These are phyloP conservation scores for Pararge aegeria DNA, from an alignment of 1,140 invertebrate genomes.

Conservation along the genomic window DNA sequence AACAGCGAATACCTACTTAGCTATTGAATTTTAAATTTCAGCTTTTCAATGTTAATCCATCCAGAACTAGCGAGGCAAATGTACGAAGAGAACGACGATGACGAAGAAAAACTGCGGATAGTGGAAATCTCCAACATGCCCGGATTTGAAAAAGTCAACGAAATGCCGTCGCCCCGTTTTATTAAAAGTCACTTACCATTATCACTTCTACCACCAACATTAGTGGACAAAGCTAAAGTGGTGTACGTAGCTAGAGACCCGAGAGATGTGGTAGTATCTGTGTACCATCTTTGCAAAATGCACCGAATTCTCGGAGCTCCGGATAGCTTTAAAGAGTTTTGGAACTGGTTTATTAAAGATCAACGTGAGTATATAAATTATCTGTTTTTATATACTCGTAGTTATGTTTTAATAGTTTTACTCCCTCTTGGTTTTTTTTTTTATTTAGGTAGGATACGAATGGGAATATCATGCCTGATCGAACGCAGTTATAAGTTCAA, in stretches of 20 bases:
- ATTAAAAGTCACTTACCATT: slow-evolving; percentile 88
- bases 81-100: slow-evolving; percentile 13
- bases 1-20: not conserved
- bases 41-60: slow-evolving; percentile 16
- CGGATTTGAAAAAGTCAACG: not conserved
- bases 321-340: slow-evolving; percentile 83
- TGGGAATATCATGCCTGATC: too few relatives aligned
- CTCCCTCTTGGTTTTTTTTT: too few relatives aligned
- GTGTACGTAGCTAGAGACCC: slow-evolving; percentile 90
- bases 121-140: slow-evolving; percentile 17
- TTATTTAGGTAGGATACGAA: too few relatives aligned
- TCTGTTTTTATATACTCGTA: too few relatives aligned
- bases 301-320: slow-evolving; percentile 81
- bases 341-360: slow-evolving; percentile 85
- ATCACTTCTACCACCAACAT: slow-evolving; percentile 80
- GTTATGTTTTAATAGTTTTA: too few relatives aligned
- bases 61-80: slow-evolving; percentile 7
- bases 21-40: slow-evolving; percentile 2
- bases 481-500: too few relatives aligned
- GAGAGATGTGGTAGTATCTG: slow-evolving; percentile 90
- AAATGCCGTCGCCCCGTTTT: slow-evolving; percentile 76
- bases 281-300: slow-evolving; percentile 86
- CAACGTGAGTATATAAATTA: slow-evolving; percentile 82
- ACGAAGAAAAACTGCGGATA: not conserved
- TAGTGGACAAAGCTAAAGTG: slow-evolving; percentile 70